Base-by-base conservation (phyloP, 2,113 vertebrate genomes). In the Trematomus loennbergii region DNA sequence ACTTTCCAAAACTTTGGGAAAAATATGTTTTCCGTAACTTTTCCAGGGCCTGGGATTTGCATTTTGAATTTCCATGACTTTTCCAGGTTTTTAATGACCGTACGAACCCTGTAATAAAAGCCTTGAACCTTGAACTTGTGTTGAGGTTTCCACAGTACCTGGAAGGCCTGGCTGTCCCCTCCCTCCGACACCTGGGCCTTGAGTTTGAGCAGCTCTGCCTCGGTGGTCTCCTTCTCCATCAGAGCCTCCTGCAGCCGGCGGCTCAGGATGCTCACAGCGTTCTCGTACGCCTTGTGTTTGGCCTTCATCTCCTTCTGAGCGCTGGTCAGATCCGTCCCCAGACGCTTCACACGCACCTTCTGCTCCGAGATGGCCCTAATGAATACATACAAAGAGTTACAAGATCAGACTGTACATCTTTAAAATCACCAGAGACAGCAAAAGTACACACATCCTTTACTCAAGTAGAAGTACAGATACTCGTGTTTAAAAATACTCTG, bases 241-340 rank as follows among this genome's bases (percentile, higher is more conserved):
- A 99, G 95, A 5, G 97, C 95, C 85, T 99, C 98, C 88, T 99
- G 98, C 4, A 99, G 94, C 46, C 95, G 95, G 64, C 98, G 96
- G 90, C 98, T 99, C 22, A 99, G 94, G 79, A 99, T 97, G 83
- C 98, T 86, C 9, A 99, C 98, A 0, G 98, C 98, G 0, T 96
- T 98, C 92, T 99, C 98, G 1, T 99, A 99, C 57, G 98, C 97
- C 91, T 97, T 99, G 86, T 99, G 98, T 67, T 99, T 99, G 76
- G 94, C 95, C 88, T 97, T 99, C 96, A 99, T 96, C 59, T 99
- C 98, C 80, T 97, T 99, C 93, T 98, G 97, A 6, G 98, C 97
- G 0, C 95, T 97, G 0, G 92, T 98, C 93, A 99, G 86, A 85
- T 99, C 98, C 0, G 96, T 97, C 69, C 98, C 98, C 2, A 99